These are phyloP conservation scores for Cnemophilus loriae DNA, from an alignment of 2,113 vertebrate genomes.

Conservation along the genomic window DNA sequence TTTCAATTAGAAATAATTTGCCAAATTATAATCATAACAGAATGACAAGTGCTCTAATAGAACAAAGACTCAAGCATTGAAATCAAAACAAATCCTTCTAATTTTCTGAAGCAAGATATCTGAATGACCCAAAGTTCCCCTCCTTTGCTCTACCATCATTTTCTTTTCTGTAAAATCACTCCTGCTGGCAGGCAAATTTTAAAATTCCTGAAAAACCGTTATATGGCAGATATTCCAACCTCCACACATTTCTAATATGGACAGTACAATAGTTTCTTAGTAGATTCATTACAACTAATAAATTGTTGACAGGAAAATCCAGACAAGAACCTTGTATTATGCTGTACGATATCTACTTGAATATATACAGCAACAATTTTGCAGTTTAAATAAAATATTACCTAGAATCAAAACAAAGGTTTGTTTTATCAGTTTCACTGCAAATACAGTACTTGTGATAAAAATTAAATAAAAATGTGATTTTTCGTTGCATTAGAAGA, in stretches of 20 bases:
- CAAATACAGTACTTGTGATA: neutral
- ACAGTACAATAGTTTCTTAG: neutral
- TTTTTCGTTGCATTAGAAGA: neutral
- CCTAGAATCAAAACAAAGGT: neutral
- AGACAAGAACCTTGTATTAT: neutral
- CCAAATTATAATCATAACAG: slow-evolving; percentile 41
- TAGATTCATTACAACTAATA: neutral
- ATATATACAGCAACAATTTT: neutral
- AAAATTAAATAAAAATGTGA: neutral
- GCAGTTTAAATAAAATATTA: neutral
- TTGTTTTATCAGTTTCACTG: neutral
- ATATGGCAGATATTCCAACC: neutral
- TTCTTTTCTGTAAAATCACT: neutral
- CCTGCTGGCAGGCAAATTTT: neutral
- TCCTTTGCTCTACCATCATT: neutral
- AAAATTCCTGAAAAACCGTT: neutral
- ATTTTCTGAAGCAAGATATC: slow-evolving; percentile 19
- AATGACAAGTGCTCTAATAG: slow-evolving; percentile 30
- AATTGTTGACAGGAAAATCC: neutral
- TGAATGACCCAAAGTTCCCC: neutral
- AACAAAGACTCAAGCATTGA: slow-evolving; percentile 6
- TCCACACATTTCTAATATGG: neutral
- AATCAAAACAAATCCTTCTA: slow-evolving; percentile 41
- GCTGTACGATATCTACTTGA: neutral
- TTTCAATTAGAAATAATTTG: slow-evolving; percentile 47